Evolutionary conservation across 2,888 invertebrate genomes (phyloP).

Genomic region (Ectropis crepuscularia): DNA sequence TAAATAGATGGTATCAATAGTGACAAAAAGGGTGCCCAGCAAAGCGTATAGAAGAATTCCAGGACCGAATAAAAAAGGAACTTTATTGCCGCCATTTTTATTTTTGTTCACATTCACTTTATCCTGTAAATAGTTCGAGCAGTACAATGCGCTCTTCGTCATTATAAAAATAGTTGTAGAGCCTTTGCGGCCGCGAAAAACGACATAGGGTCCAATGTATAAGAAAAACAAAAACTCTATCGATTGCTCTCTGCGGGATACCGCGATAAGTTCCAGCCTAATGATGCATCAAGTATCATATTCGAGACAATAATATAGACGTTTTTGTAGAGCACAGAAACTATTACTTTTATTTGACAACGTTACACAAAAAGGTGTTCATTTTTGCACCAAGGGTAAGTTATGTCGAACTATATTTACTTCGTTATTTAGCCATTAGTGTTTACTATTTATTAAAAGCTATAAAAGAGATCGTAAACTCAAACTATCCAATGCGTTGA

Average conservation of each 20-base stretch:
- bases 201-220: slow-evolving; percentile 45
- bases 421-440: neutral
- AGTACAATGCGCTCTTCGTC: slow-evolving; percentile 23
- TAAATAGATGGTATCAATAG: slow-evolving; percentile 21
- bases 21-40: slow-evolving; percentile 55
- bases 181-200: slow-evolving; percentile 47
- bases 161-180: slow-evolving; percentile 32
- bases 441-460: slow-evolving; percentile 22
- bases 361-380: neutral
- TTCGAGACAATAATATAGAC: slow-evolving; percentile 52
- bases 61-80: slow-evolving; percentile 15
- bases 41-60: slow-evolving; percentile 42
- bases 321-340: slow-evolving; percentile 49
- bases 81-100: slow-evolving; percentile 17
- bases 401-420: neutral
- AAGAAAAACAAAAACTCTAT: slow-evolving; percentile 50
- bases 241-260: slow-evolving; percentile 58
- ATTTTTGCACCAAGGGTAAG: neutral
- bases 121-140: slow-evolving; percentile 26
- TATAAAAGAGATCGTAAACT: slow-evolving; percentile 23
- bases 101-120: slow-evolving; percentile 23
- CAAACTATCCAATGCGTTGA: slow-evolving; percentile 24
- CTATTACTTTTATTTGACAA: slow-evolving; percentile 5
- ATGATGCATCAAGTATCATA: slow-evolving; percentile 55
- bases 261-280: slow-evolving; percentile 51